Conservation (phyloP, 1,140 invertebrate species). For the Anagrus nilaparvatae region DNA sequence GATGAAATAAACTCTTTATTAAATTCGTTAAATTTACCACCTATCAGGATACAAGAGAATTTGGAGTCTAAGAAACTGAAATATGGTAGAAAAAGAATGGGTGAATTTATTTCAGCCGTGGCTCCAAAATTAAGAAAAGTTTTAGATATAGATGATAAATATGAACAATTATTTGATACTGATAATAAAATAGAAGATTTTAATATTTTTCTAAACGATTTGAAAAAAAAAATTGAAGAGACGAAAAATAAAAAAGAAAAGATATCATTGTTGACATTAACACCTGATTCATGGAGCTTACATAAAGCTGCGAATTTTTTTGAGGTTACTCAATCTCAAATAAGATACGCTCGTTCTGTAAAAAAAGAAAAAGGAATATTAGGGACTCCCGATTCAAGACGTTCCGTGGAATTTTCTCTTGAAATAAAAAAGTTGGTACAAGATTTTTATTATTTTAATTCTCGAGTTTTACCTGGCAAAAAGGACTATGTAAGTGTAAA, state of each 20-base stretch:
- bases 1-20: not conserved
- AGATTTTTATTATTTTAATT: not conserved
- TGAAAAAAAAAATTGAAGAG: not conserved
- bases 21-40: too few relatives aligned
- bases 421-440: not conserved
- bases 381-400: not conserved
- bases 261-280: not conserved
- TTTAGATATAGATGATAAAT: not conserved
- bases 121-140: not conserved
- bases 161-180: not conserved
- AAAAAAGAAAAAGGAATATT: not conserved
- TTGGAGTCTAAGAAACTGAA: not conserved
- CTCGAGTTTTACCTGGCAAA: not conserved
- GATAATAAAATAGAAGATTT: not conserved
- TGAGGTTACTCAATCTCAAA: not conserved
- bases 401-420: not conserved
- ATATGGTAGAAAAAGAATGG: too few relatives aligned
- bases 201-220: not conserved
- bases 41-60: not conserved
- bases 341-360: not conserved
- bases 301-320: not conserved
- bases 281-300: not conserved
- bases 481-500: not conserved
- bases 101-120: not conserved
- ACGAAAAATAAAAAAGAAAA: not conserved